Evolutionary conservation across 2,888 invertebrate genomes (phyloP).

Genomic region (Drosophila paracracens): DNA sequence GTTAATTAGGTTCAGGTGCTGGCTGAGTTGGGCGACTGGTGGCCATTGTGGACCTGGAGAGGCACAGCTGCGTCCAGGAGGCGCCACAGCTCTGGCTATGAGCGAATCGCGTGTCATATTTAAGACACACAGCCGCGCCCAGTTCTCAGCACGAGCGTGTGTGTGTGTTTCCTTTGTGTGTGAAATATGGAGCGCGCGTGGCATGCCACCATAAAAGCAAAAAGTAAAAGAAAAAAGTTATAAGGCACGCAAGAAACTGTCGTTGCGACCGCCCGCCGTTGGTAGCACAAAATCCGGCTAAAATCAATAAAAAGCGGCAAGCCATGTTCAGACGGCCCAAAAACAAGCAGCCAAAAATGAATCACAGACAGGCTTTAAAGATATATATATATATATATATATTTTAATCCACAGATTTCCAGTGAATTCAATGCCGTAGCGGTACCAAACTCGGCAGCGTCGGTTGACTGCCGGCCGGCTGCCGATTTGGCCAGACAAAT

Average conservation of each 20-base stretch:
- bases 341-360: constrained; percentile 26
- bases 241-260: constrained; percentile 26
- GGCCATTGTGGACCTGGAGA: neutral
- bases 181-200: constrained; percentile 72
- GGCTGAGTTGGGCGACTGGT: constrained; percentile 1
- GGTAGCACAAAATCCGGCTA: constrained; percentile 68
- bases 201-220: constrained; percentile 45
- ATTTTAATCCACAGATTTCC: constrained; percentile 18
- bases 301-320: constrained; percentile 73
- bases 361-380: constrained; percentile 43
- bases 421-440: constrained; percentile 20
- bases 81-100: constrained; percentile 55
- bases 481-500: constrained; percentile 16
- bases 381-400: constrained; percentile 1
- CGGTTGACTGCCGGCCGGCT: neutral
- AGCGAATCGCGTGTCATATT: constrained; percentile 66
- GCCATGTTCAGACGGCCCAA: constrained; percentile 55
- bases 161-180: constrained; percentile 30
- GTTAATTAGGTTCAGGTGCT: constrained; percentile 37
- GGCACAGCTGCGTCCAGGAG: constrained; percentile 24
- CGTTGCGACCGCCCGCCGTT: constrained; percentile 38
- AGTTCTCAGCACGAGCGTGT: constrained; percentile 10
- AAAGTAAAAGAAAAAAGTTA: constrained; percentile 1
- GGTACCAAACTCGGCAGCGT: constrained; percentile 36
- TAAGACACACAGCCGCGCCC: constrained; percentile 57